phyloP scores from a whole-genome alignment of 2,888 invertebrate genomes.

The Resseliella maxima region DNA sequence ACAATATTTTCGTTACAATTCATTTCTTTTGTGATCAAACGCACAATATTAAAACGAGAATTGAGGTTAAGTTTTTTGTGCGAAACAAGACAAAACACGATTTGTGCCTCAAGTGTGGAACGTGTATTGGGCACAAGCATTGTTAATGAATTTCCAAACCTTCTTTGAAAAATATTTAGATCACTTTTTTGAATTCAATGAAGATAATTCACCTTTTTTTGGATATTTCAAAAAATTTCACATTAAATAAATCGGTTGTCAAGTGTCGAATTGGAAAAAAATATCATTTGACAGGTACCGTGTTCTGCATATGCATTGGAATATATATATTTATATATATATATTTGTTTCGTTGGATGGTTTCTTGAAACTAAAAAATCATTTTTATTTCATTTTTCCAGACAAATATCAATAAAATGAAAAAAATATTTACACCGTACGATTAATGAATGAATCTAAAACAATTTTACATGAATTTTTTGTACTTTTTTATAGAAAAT shows the following conservation, averaged over 20 bases:
- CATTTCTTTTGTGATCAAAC: too few species aligned
- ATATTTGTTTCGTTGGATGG: neutral
- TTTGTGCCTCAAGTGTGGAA: neutral
- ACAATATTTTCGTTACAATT: too few species aligned
- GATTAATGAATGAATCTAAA: conserved; percentile 5
- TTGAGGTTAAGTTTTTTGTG: conserved; percentile 33
- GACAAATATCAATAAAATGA: neutral
- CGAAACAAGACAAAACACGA: neutral
- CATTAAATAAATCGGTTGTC: neutral
- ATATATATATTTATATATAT: neutral
- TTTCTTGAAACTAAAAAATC: neutral
- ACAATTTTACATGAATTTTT: neutral
- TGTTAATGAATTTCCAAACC: too few species aligned
- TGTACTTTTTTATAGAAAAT: neutral
- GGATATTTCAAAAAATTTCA: neutral
- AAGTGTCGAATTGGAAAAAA: neutral
- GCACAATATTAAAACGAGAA: neutral
- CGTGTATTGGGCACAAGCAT: neutral
- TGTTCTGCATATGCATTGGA: neutral
- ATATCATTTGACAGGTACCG: neutral
- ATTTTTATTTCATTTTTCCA: neutral
- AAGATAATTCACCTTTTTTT: neutral
- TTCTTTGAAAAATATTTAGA: neutral
- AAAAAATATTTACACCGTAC: conserved; percentile 22
- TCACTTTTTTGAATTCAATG: neutral